Evolutionary conservation across 2,113 vertebrate genomes (phyloP), one percentile per base, ranked within the genome.

Genomic region (Elephantulus edwardii): DNA sequence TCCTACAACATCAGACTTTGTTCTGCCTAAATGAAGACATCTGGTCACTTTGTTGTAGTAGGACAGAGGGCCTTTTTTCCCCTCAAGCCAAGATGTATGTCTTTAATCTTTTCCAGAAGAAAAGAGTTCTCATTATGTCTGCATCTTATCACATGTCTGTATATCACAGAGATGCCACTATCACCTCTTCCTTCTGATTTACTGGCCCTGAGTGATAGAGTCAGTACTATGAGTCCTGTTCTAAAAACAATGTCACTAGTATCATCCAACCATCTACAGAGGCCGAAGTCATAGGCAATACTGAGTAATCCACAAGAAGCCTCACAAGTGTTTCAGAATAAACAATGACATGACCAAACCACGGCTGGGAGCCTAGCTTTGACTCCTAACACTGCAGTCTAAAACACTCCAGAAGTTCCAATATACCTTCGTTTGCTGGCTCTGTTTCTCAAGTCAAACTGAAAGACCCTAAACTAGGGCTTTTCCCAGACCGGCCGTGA

Each of bases 71-170:
- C 50, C 91, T 96, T 97, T 95, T 96, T 96, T 96, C 96, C 96
- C 96, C 83, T 12, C 5, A 96, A 94, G 95, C 94, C 94, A 96
- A 92, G 91, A 97, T 95, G 40, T 58, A 80, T 46, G 75, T 72
- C 96, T 97, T 97, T 97, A 97, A 97, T 97, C 96, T 97, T 97
- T 95, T 93, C 96, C 95, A 82, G 97, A 87, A 90, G 80, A 92
- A 96, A 93, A 77, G 80, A n/a, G 35, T 97, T 96, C 94, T 96
- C 94, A 95, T 97, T 95, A 83, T 17, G 7, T 74, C 81, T 83
- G 72, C n/a, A 14, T 95, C 95, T 97, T 97, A 97, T 97, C 96
- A 1, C 70, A 76, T 90, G 85, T 0, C 3, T 56, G 70, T 11
- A 1, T 95, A 95, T 96, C 88, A 0, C 94, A 95, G 97, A 96